Evolutionary conservation across 2,888 invertebrate genomes (phyloP).

Genomic region (Ophion ventricosus): DNA sequence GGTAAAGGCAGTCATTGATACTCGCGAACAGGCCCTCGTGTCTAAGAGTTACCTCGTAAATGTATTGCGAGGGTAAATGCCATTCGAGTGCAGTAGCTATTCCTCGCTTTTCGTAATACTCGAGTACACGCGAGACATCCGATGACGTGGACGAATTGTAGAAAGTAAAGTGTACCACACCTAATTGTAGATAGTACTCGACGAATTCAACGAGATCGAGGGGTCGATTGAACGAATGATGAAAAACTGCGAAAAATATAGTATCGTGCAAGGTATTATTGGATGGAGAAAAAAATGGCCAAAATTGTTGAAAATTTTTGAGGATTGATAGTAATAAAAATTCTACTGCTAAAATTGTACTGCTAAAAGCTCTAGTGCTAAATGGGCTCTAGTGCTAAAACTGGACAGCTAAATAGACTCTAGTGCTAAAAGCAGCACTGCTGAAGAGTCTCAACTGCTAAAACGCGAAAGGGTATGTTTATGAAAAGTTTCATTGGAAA

Average conservation of each 20-base stretch:
- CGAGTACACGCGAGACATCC: slow-evolving; percentile 80
- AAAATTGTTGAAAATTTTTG: no score
- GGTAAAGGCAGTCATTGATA: slow-evolving; percentile 78
- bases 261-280: no score
- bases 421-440: no score
- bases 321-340: no score
- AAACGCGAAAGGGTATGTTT: no score
- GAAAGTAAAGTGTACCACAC: slow-evolving; percentile 83
- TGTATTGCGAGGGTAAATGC: slow-evolving; percentile 77
- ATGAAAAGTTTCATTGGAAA: no score
- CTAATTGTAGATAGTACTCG: slow-evolving; percentile 83
- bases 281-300: no score
- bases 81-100: slow-evolving; percentile 82
- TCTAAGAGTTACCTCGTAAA: slow-evolving; percentile 80
- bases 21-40: slow-evolving; percentile 78
- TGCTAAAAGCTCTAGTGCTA: no score
- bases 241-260: slow-evolving; percentile 78
- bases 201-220: slow-evolving; percentile 84
- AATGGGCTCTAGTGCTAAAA: no score
- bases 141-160: slow-evolving; percentile 82
- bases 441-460: no score
- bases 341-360: no score
- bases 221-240: slow-evolving; percentile 81
- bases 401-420: no score
- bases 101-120: slow-evolving; percentile 78